Evolutionary conservation across 2,888 invertebrate genomes (phyloP), one percentile per base, ranked within the genome.

Genomic region (Antheraea assamensis): DNA sequence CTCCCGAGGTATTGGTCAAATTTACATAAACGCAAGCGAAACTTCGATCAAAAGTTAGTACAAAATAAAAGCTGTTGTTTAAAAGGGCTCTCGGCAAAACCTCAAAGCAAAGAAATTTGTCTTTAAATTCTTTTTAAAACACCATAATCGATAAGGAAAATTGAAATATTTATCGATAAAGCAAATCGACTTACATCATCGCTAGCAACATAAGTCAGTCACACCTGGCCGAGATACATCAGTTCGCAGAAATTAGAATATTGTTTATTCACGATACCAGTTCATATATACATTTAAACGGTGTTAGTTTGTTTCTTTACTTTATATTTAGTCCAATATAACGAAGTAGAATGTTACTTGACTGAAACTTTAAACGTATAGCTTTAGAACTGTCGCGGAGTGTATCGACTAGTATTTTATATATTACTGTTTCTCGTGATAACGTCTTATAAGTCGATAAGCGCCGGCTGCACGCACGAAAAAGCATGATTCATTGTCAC

Each of bases 191-290:
- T 10, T 0, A 10, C 8, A 78, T 77, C 80, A 72, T 64, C 80
- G 35, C 82, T 81, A 68, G 15, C 64, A 64, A 73, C 61, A 74
- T 76, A 80, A 80, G 83, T 82, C 82, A 80, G 77, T 79, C 81
- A 77, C 87, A 88, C 89, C 89, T 89, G 87, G 81, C 80, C 78
- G 75, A 79, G 73, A 74, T 73, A 73, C 76, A 77, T 80, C 77
- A 61, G 72, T 87, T 86, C 85, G 78, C 74, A 81, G 80, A 81
- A 80, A 73, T 68, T 81, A 85, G 85, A 75, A 78, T 77, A 81
- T 88, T 88, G 87, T 89, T 85, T 89, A 89, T 89, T 89, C 89
- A 27, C 85, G 35, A 68, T 35, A 78, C 78, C 27, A 30, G 61
- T 64, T 64, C 30, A 58, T 58, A 21, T 58, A 58, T 71, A 73